Base-by-base conservation (phyloP, 2,113 vertebrate genomes). In the Theristicus caerulescens region DNA sequence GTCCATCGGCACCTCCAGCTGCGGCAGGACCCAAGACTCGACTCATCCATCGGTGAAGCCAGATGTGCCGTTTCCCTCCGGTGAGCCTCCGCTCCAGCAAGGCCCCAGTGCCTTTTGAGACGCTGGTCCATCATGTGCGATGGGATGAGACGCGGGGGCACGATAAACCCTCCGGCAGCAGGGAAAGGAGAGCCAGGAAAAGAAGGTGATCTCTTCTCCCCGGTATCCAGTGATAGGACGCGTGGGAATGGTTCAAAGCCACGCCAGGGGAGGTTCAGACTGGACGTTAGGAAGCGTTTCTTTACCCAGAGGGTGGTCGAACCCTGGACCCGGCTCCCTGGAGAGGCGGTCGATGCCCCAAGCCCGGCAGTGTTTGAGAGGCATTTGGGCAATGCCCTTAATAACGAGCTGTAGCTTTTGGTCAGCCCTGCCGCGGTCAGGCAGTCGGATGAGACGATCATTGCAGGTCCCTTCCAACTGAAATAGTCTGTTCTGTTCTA, bases 41-140 rank as follows among this genome's bases (percentile, higher is more conserved):
- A 29, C 51, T 69, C 52, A 69, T 25, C 67, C 38, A 4, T 14
- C 36, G 29, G 19, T 27, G 20, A 27, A 69, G 25, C 42, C 17
- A 49, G 8, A 31, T 0, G 3, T 49, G 36, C 34, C 7, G 1
- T 62, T 88, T 65, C 44, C 16, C 22, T 81, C 44, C 3, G 0
- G 51, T 0, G 0, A 16, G 51, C 19, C 29, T 76, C 34, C 7
- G 13, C 65, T 84, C n/a, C 7, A 0, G 9, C 69, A 80, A 57
- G 14, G 22, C 49, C 57, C 86, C 16, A 3, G 32, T 18, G 72
- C 51, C 29, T 85, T 86, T 62, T 49, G 90, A 88, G 65, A 22
- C 6, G 16, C 36, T 62, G 71, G 54, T 73, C 54, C 36, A 6
- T 90, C 44, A 10, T 2, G 22, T 14, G 9, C 1, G 0, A 13